Conservation (phyloP, 2,113 vertebrate genomes). For the Chaetops frenatus region DNA sequence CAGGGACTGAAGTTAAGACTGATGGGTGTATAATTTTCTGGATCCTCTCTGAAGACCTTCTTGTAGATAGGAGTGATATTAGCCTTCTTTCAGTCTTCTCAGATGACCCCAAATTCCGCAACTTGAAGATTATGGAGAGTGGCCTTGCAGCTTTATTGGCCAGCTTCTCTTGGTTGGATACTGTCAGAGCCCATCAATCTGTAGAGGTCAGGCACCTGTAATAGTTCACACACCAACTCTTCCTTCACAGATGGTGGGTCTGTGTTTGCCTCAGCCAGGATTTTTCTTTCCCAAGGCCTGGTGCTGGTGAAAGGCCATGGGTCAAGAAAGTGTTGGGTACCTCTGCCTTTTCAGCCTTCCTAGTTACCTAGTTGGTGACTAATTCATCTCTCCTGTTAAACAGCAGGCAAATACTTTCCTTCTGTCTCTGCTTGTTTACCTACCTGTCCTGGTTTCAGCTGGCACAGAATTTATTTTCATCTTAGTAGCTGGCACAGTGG, state of each 20-base stretch:
- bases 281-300: neutral
- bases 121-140: rapidly evolving
- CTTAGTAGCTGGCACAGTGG: neutral
- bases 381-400: neutral
- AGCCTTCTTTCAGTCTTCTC: neutral
- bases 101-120: neutral
- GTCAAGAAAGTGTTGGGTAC: neutral
- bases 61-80: neutral
- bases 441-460: neutral
- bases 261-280: neutral
- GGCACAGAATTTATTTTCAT: neutral
- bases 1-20: neutral
- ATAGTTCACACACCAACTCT: neutral
- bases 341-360: neutral
- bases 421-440: neutral
- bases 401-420: neutral
- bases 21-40: neutral
- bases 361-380: too few relatives aligned
- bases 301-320: neutral
- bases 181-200: neutral
- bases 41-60: neutral
- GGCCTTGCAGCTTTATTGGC: rapidly evolving
- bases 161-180: neutral
- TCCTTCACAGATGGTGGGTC: neutral
- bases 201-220: neutral